phyloP scores from a whole-genome alignment of 2,888 invertebrate species.

The Metallyticus violacea region DNA sequence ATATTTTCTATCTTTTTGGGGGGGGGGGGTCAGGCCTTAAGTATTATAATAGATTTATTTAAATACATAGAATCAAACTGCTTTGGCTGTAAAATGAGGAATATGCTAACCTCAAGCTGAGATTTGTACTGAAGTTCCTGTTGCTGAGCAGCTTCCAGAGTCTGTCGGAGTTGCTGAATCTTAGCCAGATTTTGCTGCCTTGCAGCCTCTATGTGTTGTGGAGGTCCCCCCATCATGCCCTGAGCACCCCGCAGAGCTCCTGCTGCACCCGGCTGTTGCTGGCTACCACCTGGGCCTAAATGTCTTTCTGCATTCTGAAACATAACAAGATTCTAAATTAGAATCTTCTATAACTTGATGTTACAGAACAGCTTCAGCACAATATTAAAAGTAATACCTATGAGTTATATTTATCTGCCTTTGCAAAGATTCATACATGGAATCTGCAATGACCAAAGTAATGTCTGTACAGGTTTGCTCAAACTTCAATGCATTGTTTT shows the following conservation, averaged over 20 bases:
- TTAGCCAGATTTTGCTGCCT: conserved; percentile 75
- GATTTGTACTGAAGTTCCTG: conserved; percentile 75
- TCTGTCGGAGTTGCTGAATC: conserved; percentile 73
- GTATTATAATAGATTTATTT: too few relatives aligned
- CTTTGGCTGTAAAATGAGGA: too few relatives aligned
- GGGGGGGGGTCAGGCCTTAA: too few relatives aligned
- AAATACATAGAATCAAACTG: too few relatives aligned
- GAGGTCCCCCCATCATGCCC: conserved; percentile 40
- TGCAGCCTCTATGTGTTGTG: conserved; percentile 66
- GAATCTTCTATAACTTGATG: neutral
- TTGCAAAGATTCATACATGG: too few relatives aligned
- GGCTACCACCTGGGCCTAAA: conserved; percentile 25
- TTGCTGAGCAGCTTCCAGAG: conserved; percentile 76
- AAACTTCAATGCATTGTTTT: too few relatives aligned
- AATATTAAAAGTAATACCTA: too few relatives aligned
- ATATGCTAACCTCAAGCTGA: conserved; percentile 58
- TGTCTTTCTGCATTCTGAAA: conserved; percentile 3
- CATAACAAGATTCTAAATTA: neutral
- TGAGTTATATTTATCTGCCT: too few relatives aligned
- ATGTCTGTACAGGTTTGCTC: too few relatives aligned
- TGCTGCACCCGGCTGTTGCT: conserved; percentile 35
- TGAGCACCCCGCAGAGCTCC: conserved; percentile 26
- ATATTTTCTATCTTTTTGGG: too few relatives aligned
- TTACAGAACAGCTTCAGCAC: too few relatives aligned
- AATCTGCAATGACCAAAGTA: too few relatives aligned